Percentiles rank a stretch among this genome's conserved stretches.
Conservation (phyloP, 2,797 vertebrate species). For the Diglossa cyanea region DNA sequence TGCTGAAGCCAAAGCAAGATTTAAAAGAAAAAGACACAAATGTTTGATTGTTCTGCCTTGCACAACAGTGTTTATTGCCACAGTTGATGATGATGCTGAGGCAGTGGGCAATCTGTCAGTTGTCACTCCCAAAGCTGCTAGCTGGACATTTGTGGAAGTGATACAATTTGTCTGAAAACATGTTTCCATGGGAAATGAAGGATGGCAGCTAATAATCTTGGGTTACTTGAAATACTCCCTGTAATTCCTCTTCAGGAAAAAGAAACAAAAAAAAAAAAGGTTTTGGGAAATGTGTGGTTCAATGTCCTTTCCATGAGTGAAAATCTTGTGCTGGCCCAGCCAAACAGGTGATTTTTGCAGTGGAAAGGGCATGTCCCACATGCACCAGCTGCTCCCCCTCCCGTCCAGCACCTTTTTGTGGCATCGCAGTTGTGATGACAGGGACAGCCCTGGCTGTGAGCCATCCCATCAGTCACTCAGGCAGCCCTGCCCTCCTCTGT, state of each 20-base stretch:
- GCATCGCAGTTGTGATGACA: neutral
- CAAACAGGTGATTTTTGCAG: fast-evolving
- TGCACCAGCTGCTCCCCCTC: neutral
- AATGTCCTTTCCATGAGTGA: neutral
- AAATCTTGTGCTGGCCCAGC: neutral
- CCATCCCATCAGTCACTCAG: neutral
- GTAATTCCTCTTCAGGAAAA: neutral
- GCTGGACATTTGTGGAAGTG: neutral
- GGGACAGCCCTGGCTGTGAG: neutral
- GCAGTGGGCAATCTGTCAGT: fast-evolving
- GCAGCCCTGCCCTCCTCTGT: neutral
- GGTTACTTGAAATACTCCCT: neutral
- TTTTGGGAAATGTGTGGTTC: neutral
- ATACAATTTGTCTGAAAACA: neutral
- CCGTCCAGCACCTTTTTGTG: neutral
- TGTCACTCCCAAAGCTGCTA: neutral
- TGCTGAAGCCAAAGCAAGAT: neutral
- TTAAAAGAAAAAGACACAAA: neutral
- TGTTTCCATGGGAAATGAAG: neutral
- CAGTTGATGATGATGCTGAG: fast-evolving
- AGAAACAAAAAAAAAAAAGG: neutral
- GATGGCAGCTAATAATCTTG: neutral
- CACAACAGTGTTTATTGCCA: neutral
- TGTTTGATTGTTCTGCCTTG: neutral
- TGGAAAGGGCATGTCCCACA: fast-evolving